These are phyloP conservation scores for Halyomorpha halys DNA, from an alignment of 1,140 invertebrate genomes.

Conservation along the genomic window DNA sequence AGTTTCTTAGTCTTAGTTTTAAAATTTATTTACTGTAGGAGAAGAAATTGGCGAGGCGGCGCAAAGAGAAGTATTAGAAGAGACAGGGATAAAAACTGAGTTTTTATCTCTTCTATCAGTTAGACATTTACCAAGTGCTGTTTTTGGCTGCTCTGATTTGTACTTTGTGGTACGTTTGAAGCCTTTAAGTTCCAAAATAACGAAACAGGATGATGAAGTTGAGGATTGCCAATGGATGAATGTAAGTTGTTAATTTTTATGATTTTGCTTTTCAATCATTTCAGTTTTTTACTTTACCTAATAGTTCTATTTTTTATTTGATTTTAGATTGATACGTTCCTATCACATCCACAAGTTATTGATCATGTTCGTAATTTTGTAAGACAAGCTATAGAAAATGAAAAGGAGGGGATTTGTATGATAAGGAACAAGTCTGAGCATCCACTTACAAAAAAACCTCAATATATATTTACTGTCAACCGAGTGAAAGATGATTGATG, in stretches of 20 bases:
- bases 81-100: conserved; percentile 67
- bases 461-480: conserved; percentile 13
- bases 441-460: conserved; percentile 36
- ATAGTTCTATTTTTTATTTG: neutral
- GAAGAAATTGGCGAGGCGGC: conserved; percentile 71
- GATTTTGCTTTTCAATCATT: conserved; percentile 21
- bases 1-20: no score
- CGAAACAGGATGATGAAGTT: conserved; percentile 62
- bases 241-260: conserved; percentile 32
- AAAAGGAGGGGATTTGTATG: conserved; percentile 47
- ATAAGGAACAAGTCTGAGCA: conserved; percentile 33
- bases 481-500: neutral
- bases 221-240: conserved; percentile 71
- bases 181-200: conserved; percentile 52
- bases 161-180: conserved; percentile 66
- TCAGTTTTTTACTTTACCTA: neutral
- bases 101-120: conserved; percentile 68
- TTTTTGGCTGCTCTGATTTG: conserved; percentile 74
- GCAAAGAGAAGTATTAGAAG: conserved; percentile 76
- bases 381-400: conserved; percentile 51
- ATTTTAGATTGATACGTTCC: conserved; percentile 57
- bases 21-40: conserved; percentile 39
- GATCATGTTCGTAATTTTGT: conserved; percentile 59
- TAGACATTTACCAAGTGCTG: conserved; percentile 57
- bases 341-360: conserved; percentile 58